Base-by-base conservation (phyloP, 2,113 vertebrate genomes). In the Lethenteron reissneri region DNA sequence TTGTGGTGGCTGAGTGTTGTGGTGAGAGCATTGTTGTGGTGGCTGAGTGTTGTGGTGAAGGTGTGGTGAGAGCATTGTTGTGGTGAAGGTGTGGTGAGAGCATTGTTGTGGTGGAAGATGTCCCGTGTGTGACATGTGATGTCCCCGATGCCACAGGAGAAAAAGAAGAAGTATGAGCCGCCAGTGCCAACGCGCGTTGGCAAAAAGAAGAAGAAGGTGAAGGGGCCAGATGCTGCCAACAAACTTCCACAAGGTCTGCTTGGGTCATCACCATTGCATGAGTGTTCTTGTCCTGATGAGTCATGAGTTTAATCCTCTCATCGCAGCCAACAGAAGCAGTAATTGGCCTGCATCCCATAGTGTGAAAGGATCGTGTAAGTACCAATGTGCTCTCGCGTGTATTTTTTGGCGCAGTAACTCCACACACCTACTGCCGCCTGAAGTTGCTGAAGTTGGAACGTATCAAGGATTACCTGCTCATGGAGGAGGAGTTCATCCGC, bases 161-260 rank as follows among this genome's bases (percentile, higher is more conserved):
- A 97, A 83, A 99, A 99, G 75, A 97, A 99, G 82, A 99, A 99
- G 76, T 99, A 99, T 2, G 92, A 99, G 75, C 92, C 92, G 64
- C 94, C 94, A 2, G 95, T 99, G 75, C 92, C 92, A 74, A 95
- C 92, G n/a, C 85, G 94, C 84, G 92, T 99, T 74, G 94, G 94
- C 56, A 99, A 99, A 76, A 95, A 84, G 80, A 95, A 96, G 83
- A 97, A 91, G 85, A 97, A 91, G 76, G 88, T 88, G 7, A 99
- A 96, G 77, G 94, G 94, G 70, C 94, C 94, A 58, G 92, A 99
- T 82, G 92, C 90, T 75, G 92, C 92, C 71, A 99, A 92, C 81
- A 96, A 95, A 77, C 83, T 99, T 17, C 94, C 92, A 15, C 75
- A 97, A 74, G 92, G 94, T 99, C 15, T 68, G 62, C 19, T 68